phyloP scores from a whole-genome alignment of 2,888 invertebrate genomes.

The Amphipyra berbera region DNA sequence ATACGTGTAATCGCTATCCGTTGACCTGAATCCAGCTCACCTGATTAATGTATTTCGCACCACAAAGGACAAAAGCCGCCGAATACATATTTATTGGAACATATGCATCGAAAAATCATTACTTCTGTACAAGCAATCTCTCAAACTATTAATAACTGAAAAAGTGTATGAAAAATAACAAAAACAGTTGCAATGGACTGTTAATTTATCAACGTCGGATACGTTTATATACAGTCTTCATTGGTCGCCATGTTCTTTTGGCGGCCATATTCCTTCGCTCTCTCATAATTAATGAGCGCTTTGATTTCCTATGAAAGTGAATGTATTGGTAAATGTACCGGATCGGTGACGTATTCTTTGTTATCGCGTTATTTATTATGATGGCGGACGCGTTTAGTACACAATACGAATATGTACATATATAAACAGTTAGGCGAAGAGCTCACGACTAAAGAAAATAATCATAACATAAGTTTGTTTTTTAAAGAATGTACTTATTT shows the following conservation, averaged over 20 bases:
- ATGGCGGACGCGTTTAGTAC: conserved; percentile 50
- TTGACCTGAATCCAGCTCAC: conserved; percentile 33
- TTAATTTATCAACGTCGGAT: conserved; percentile 56
- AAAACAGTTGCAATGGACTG: conserved; percentile 46
- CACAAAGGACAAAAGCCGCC: conserved; percentile 24
- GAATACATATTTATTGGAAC: conserved; percentile 33
- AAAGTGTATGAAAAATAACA: conserved; percentile 45
- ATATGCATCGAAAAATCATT: conserved; percentile 38
- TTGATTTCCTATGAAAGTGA: conserved; percentile 59
- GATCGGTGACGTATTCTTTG: conserved; percentile 58
- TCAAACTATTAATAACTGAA: conserved; percentile 28
- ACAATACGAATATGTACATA: conserved; percentile 50
- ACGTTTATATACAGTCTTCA: conserved; percentile 61
- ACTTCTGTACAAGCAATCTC: conserved; percentile 28
- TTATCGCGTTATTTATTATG: conserved; percentile 63
- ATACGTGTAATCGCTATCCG: not conserved
- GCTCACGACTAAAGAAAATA: not conserved
- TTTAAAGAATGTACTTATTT: not conserved
- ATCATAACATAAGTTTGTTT: not conserved
- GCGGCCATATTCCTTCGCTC: conserved; percentile 56
- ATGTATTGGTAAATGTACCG: conserved; percentile 70
- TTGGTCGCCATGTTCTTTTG: conserved; percentile 11
- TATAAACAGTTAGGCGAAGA: conserved; percentile 21
- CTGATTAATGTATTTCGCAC: conserved; percentile 43
- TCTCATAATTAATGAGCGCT: conserved; percentile 55